Conservation (phyloP, 2,888 invertebrate genomes). For the Allygus modestus region DNA sequence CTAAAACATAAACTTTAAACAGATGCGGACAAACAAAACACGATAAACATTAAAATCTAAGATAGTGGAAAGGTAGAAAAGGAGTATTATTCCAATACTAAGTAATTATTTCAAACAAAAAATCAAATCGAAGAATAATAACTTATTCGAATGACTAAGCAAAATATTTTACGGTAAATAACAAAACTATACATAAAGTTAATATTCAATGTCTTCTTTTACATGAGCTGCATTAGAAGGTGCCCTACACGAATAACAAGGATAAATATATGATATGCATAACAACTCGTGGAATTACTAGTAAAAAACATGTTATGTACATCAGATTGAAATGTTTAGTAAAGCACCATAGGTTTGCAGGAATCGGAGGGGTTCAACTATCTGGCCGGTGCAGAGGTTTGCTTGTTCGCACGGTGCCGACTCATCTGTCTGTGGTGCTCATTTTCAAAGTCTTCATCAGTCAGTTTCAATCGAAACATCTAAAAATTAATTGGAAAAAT, state of each 20-base stretch:
- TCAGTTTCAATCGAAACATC: slow-evolving; percentile 87
- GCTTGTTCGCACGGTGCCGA: slow-evolving; percentile 66
- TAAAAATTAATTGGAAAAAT: slow-evolving; percentile 74
- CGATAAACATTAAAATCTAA: not conserved
- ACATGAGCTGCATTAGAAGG: not conserved
- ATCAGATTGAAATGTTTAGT: slow-evolving; percentile 26
- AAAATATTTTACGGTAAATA: not conserved
- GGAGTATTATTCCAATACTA: not conserved
- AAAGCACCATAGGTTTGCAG: slow-evolving; percentile 32
- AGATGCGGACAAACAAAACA: not conserved
- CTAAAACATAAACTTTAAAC: not conserved
- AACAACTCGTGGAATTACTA: slow-evolving; percentile 21
- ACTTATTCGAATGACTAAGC: not conserved
- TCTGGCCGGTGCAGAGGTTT: slow-evolving; percentile 63
- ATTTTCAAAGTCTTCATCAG: slow-evolving; percentile 92
- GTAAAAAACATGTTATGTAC: slow-evolving; percentile 23
- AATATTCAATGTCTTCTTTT: slow-evolving; percentile 22
- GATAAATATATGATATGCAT: slow-evolving; percentile 31
- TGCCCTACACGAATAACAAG: not conserved
- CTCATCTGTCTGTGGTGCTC: slow-evolving; percentile 88
- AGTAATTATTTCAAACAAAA: not conserved
- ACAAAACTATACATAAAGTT: not conserved
- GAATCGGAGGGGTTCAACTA: not conserved
- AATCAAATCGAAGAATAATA: not conserved
- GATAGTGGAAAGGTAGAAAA: not conserved